Conservation (phyloP, 2,797 vertebrate species). For the Phalloptychus januarius region DNA sequence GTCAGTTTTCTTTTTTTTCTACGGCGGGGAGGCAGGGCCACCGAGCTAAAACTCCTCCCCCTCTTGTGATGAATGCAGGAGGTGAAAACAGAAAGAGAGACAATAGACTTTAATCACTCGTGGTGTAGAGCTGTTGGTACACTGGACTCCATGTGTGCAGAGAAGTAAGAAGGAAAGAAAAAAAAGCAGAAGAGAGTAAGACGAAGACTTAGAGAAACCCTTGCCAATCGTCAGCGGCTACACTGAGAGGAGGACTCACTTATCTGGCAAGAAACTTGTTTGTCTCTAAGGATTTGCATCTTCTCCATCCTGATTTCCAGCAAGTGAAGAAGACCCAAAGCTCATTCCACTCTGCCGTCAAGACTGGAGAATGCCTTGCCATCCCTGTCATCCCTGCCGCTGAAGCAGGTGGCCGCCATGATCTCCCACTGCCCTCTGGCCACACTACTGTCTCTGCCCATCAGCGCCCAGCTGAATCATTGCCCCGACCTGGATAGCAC, state of each 20-base stretch:
- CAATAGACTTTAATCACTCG: conserved; percentile 82
- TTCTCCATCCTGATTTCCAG: not conserved
- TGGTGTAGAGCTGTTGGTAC: conserved; percentile 65
- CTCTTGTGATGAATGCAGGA: conserved; percentile 49
- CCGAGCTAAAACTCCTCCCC: conserved; percentile 55
- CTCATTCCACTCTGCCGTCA: conserved; percentile 47
- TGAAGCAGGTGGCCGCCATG: conserved; percentile 70
- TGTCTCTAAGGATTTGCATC: not conserved
- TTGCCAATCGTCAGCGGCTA: conserved; percentile 16
- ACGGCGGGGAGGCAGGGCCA: conserved; percentile 40
- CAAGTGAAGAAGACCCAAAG: conserved; percentile 4
- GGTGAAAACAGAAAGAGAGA: conserved; percentile 57
- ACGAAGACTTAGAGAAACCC: conserved; percentile 38
- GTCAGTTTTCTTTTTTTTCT: conserved; percentile 20
- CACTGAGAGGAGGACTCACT: conserved; percentile 25
- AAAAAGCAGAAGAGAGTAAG: conserved; percentile 25
- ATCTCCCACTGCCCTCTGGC: conserved; percentile 80
- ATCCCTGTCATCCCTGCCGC: conserved; percentile 46
- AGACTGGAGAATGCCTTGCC: conserved; percentile 64
- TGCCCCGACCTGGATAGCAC: conserved; percentile 72
- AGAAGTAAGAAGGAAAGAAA: conserved; percentile 9
- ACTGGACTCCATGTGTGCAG: conserved; percentile 42
- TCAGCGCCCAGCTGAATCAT: conserved; percentile 57
- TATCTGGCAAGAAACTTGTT: conserved; percentile 8
- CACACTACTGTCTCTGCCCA: conserved; percentile 77